Evolutionary conservation across 2,113 vertebrate genomes (phyloP).

Genomic region (Ardeotis arabs): DNA sequence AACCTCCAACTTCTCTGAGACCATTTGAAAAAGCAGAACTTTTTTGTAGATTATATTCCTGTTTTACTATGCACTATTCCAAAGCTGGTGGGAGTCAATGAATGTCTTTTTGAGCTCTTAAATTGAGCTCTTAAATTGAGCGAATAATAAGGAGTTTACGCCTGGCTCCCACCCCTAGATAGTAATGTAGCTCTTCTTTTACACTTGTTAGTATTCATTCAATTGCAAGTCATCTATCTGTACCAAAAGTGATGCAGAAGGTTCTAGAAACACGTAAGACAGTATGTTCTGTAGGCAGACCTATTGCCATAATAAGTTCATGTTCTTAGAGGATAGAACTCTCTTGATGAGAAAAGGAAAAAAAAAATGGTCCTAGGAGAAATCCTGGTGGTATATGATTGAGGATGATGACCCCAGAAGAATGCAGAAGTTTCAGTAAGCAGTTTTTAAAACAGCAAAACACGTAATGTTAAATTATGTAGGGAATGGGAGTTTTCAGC

Average conservation of each 20-base stretch:
- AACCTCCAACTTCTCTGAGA: background rate
- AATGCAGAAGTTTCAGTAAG: background rate
- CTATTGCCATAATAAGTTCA: background rate
- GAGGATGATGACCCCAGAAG: background rate
- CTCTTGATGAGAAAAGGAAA: background rate
- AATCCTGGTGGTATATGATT: background rate
- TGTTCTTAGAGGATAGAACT: background rate
- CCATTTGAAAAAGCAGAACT: background rate
- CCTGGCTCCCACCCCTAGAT: background rate
- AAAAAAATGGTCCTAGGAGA: background rate
- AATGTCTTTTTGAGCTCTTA: background rate
- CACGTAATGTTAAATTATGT: background rate
- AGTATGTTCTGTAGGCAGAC: background rate
- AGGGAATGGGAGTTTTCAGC: background rate
- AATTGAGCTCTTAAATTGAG: background rate
- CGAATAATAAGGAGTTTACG: background rate
- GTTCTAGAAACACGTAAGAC: background rate
- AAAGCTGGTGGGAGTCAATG: background rate
- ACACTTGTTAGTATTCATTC: background rate
- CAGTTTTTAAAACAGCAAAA: background rate
- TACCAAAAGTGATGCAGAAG: background rate
- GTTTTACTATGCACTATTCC: background rate
- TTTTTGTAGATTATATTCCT: background rate
- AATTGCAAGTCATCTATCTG: background rate
- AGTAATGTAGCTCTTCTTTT: background rate